phyloP scores from a whole-genome alignment of 2,797 vertebrate genomes.

The Onychomys arenicola region DNA sequence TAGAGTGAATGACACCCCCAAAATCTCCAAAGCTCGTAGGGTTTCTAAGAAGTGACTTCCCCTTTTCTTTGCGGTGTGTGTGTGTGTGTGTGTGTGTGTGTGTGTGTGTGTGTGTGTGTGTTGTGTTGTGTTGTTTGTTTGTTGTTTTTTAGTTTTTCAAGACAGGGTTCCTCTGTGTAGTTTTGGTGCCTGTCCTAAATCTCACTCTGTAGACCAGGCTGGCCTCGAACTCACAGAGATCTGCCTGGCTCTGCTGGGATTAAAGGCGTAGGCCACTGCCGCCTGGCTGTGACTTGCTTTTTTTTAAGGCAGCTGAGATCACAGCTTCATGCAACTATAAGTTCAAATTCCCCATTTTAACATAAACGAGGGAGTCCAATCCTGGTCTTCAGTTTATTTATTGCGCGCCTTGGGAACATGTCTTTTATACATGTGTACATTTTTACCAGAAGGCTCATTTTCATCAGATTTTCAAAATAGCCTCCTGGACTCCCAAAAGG shows the following conservation, averaged over 20 bases:
- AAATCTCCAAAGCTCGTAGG: background rate
- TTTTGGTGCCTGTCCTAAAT: too few relatives aligned
- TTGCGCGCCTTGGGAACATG: background rate
- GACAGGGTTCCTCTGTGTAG: too few relatives aligned
- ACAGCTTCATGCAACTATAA: rapidly evolving
- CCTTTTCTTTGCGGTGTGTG: too few relatives aligned
- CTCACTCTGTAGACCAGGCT: too few relatives aligned
- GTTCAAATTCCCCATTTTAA: background rate
- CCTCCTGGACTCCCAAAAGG: background rate
- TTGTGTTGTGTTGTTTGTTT: too few relatives aligned
- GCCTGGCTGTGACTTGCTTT: too few relatives aligned
- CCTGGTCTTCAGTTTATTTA: background rate
- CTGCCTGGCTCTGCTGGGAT: too few relatives aligned
- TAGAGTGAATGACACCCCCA: background rate
- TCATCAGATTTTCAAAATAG: background rate
- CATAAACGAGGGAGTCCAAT: background rate
- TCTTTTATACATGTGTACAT: background rate
- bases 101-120: too few relatives aligned
- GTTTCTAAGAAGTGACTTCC: background rate
- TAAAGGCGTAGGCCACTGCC: too few relatives aligned
- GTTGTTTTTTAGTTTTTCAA: too few relatives aligned
- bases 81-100: too few relatives aligned
- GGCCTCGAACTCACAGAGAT: too few relatives aligned
- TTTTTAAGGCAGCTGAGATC: background rate
- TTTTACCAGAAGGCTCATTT: background rate